Evolutionary conservation across 1,140 invertebrate species (phyloP), one percentile per base, ranked within the genome.

Genomic region (Agrypnia vestita): DNA sequence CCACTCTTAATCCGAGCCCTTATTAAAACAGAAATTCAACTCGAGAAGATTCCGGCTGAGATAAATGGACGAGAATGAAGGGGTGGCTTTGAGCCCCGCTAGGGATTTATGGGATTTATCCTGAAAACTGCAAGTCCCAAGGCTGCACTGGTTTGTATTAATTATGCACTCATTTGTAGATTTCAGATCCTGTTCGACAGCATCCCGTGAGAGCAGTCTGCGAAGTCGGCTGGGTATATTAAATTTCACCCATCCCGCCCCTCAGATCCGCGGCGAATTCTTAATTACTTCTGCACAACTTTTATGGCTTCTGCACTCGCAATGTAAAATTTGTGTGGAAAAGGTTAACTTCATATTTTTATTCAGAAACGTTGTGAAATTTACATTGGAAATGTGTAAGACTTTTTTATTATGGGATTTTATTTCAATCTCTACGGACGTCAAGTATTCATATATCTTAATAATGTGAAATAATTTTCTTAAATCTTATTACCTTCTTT

Each of bases 111-210:
- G 11, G 25, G 25, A 64, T 64, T 64, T 25, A 64, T 43, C 4
- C 8, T 0, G 61, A 64, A 64, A 13, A 64, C 25, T 35, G 25
- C 59, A 44, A 64, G 19, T 44, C 61, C 61, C 61, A 35, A 43
- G 25, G 35, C 25, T 11, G 21, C 25, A 8, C 17, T 21, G 55
- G 61, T 64, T 43, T 43, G 21, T 9, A 64, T 64, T 64, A 64
- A 64, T 64, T 64, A 64, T 64, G 61, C 25, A 64, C 61, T 64
- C 61, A n/a, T 64, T 64, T 64, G 25, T 19, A 64, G 61, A 64
- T 43, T 19, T 64, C n/a, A 64, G 25, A 43, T 64, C 35, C 35
- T 35, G 9, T 35, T 35, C 8, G 19, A 43, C 19, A 64, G 35
- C 61, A 64, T 64, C 61, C 25, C 10, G 9, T 7, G 61, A 64